Base-by-base conservation (phyloP, 2,888 invertebrate species). In the Meteorus colon region DNA sequence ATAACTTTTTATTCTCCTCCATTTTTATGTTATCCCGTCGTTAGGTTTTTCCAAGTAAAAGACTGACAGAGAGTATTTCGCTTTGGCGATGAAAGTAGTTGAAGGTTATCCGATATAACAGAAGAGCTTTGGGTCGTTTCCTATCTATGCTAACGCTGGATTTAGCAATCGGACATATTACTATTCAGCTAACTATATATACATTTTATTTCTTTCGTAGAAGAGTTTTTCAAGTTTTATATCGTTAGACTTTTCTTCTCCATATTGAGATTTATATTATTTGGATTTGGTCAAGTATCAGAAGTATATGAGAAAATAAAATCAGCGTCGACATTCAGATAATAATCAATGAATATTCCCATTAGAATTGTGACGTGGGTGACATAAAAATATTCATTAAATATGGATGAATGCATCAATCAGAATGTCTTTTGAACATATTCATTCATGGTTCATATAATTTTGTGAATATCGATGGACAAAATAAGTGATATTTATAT, bases 91-190 rank as follows among this genome's bases (percentile, higher is more conserved):
- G 62, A 45, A 63, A 72, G 71, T 72, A 72, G 62, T 48, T 60
- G 60, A 19, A 72, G 62, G 62, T 45, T 60, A 62, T 55, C 55
- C 55, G 55, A 55, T 72, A 60, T 72, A 16, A 41, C 27, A 27
- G 45, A 34, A 37, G 41, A 34, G 62, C 34, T 63, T 19, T 48
- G 31, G 63, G 71, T 76, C 67, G 51, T 69, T 73, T 73, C 63
- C 70, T 77, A 80, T 80, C 77, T 77, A 77, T 77, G 76, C 66
- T 76, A 77, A 76, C 73, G 76, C 48, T 37, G 67, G 65, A 70
- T 73, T 76, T 69, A 76, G 69, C 73, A 65, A 73, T 73, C 65
- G 73, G 51, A 65, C 63, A 65, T 66, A 41, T 73, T 48, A 34
- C 67, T 59, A 73, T 70, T 60, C 71, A 51, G 37, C 59, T 66